Base-by-base conservation (phyloP, 2,888 invertebrate genomes). In the Zygaena filipendulae region DNA sequence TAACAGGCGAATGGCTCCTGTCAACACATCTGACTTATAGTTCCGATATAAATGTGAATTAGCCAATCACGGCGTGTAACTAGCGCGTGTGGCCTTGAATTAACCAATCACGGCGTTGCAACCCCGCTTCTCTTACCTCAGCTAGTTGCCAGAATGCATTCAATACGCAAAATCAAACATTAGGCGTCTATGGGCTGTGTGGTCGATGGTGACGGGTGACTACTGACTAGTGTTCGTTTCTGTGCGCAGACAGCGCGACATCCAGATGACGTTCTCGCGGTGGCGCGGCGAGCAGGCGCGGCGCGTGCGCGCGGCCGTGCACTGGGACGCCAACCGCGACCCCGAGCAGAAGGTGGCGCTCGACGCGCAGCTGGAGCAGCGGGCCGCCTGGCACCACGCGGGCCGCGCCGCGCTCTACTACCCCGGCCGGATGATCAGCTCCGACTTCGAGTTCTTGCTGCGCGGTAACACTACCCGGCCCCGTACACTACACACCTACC, bases 241-340 rank as follows among this genome's bases (percentile, higher is more conserved):
- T n/a, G n/a, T n/a, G n/a, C n/a, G 1, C 52, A 90, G 90, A 49
- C 68, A 88, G 37, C 83, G 92, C 16, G 92, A 92, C 58, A 81
- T 92, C 16, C 87, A 89, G 51, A 57, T 92, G 3, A 83, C 84
- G 0, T 70, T 87, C 36, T 85, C 85, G 35, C 83, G 86, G 2
- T 79, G 85, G 38, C 81, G 85, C 21, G 81, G 84, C 4, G 69
- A 81, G 0, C 61, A 68, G 7, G 82, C 83, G 27, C 90, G 90
- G 51, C 85, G 87, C 13, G 68, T 88, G 0, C 87, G 86, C 3
- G 68, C 90, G 2, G 88, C 90, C 30, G 57, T 93, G 10, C 90
- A 91, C 58, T 93, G 92, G 92, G 92, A 93, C 52, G 91, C 91
- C 1, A 92, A 92, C 60, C 81, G 92, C 4, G 90, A 92, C 68